A percentile compares a stretch with the other conserved stretches of the same genome.
These are phyloP conservation scores for Limnephilus lunatus DNA, from an alignment of 2,888 invertebrate species.

Conservation along the genomic window DNA sequence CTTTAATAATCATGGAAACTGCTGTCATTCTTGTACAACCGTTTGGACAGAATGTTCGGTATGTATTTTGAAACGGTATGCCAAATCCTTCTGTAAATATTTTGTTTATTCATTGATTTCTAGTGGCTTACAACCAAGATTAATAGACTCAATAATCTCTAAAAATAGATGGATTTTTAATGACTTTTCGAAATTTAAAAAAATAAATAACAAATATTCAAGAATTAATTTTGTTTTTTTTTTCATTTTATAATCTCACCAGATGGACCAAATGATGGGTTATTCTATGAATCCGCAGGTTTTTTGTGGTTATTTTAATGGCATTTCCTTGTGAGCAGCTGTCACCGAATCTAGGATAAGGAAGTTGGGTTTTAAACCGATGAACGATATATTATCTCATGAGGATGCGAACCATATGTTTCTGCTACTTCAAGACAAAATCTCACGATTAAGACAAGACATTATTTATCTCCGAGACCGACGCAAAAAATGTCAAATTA, in stretches of 20 bases:
- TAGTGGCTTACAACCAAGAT: no score
- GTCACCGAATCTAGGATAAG: conserved; percentile 29
- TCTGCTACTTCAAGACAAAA: not conserved
- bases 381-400: conserved; percentile 22
- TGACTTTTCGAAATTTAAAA: no score
- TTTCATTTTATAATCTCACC: not conserved
- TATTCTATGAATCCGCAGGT: not conserved
- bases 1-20: no score
- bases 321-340: conserved; percentile 26
- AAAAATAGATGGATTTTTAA: not conserved
- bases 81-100: no score
- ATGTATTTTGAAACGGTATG: no score
- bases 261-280: not conserved
- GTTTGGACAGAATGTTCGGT: no score
- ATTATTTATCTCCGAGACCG: not conserved
- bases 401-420: not conserved
- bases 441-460: not conserved
- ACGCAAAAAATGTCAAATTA: not conserved
- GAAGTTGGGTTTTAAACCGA: not conserved
- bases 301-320: conserved; percentile 5
- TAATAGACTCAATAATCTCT: not conserved
- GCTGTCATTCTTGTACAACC: no score
- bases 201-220: no score
- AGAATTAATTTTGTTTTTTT: no score
- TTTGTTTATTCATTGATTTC: no score